These are phyloP conservation scores for Falco berigora DNA, from an alignment of 2,797 vertebrate species.

Conservation along the genomic window DNA sequence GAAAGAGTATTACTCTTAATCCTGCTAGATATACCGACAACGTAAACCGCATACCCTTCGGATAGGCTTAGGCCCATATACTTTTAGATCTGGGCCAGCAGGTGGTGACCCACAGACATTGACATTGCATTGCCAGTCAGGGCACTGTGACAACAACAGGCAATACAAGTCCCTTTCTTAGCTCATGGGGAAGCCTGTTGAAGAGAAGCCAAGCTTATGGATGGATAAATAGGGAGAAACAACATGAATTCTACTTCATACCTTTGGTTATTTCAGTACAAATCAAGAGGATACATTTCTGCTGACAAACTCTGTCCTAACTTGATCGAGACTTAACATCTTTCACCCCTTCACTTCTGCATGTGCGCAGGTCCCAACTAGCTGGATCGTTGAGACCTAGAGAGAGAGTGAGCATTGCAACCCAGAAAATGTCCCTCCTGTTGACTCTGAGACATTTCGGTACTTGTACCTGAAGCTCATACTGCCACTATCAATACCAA, in stretches of 20 bases:
- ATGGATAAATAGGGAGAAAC: background rate
- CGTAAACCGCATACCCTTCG: background rate
- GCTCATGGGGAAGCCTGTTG: background rate
- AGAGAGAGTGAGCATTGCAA: background rate
- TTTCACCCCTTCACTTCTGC: background rate
- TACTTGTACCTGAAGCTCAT: background rate
- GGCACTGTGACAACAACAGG: background rate
- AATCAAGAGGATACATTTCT: background rate
- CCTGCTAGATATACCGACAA: background rate
- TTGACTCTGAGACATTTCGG: background rate
- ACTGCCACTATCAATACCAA: background rate
- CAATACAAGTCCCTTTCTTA: background rate
- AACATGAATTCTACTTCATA: background rate
- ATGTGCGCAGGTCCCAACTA: background rate
- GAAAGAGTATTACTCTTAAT: background rate
- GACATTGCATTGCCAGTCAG: background rate
- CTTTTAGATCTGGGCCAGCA: background rate
- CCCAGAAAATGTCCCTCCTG: background rate
- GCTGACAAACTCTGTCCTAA: background rate
- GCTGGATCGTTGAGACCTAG: background rate
- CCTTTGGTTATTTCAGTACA: background rate
- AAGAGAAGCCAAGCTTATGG: background rate
- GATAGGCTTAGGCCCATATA: background rate
- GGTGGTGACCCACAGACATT: background rate
- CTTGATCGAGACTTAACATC: background rate